Evolutionary conservation across 2,113 vertebrate species (phyloP).

Genomic region (Tachuris rubrigastra): DNA sequence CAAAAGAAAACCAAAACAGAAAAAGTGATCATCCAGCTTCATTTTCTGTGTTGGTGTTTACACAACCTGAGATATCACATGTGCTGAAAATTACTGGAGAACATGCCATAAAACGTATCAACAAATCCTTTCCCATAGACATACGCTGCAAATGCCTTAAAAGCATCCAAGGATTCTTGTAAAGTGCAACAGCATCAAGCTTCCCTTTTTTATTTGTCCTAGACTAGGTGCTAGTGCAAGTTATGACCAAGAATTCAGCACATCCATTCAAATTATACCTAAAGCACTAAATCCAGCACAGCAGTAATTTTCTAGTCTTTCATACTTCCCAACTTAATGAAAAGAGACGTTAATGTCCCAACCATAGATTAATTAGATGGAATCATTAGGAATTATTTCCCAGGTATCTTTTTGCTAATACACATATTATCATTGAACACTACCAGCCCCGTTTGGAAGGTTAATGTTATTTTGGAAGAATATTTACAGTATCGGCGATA

Average conservation of each 20-base stretch:
- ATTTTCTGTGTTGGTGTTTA: not conserved
- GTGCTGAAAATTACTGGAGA: not conserved
- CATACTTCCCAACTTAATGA: constrained; percentile 64
- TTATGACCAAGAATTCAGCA: constrained; percentile 6
- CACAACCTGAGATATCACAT: not conserved
- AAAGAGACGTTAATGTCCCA: constrained; percentile 61
- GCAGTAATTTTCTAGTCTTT: constrained; percentile 61
- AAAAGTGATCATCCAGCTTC: not conserved
- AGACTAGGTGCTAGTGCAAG: constrained; percentile 4
- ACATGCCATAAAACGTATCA: not conserved
- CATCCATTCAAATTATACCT: constrained; percentile 22
- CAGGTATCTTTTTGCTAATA: constrained; percentile 44
- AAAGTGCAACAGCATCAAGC: not conserved
- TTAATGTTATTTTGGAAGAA: constrained; percentile 62
- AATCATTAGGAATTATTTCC: constrained; percentile 43
- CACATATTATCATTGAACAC: not conserved
- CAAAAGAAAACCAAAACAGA: not conserved
- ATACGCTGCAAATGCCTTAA: not conserved
- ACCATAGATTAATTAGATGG: constrained; percentile 56
- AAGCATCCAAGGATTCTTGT: not conserved
- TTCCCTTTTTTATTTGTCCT: constrained; percentile 13
- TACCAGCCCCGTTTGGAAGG: constrained; percentile 28
- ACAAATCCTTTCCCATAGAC: not conserved
- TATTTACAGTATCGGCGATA: constrained; percentile 15
- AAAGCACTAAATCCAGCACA: constrained; percentile 16